Conservation (phyloP, 2,797 vertebrate genomes). For the Acestrorhynchus altus region DNA sequence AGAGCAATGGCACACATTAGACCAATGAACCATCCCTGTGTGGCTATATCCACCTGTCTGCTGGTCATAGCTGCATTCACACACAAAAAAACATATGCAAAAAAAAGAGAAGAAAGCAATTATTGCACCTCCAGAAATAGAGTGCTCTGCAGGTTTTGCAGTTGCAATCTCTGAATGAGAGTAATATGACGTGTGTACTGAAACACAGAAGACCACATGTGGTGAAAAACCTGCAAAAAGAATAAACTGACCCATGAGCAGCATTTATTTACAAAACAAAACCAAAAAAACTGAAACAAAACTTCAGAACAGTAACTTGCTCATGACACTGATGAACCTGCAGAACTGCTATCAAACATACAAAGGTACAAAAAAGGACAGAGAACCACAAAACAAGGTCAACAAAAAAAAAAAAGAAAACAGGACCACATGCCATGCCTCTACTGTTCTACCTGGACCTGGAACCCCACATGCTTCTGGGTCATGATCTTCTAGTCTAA, state of each 20-base stretch:
- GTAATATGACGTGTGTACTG: background rate
- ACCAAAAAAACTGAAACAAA: background rate
- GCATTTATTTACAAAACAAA: background rate
- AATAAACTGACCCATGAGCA: background rate
- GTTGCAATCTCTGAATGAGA: background rate
- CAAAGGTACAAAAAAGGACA: background rate
- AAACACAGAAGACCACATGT: background rate
- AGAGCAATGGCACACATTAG: conserved; percentile 98
- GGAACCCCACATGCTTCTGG: conserved; percentile 14
- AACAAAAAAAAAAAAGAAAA: background rate
- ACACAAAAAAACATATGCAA: conserved; percentile 34
- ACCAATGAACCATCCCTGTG: conserved; percentile 98
- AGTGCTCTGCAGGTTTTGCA: no score
- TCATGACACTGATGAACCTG: background rate
- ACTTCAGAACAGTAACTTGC: background rate
- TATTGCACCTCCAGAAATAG: background rate
- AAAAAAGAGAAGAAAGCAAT: conserved; percentile 10
- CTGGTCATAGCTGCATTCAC: conserved; percentile 86
- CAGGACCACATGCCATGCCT: conserved; percentile 25
- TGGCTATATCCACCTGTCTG: conserved; percentile 94
- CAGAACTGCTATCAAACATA: background rate
- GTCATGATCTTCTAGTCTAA: conserved; percentile 42
- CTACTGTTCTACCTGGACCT: conserved; percentile 1
- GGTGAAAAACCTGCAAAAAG: conserved; percentile 7
- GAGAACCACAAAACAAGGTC: background rate